These are phyloP conservation scores for Pediacus dermestoides DNA, from an alignment of 2,888 invertebrate species.

Conservation along the genomic window DNA sequence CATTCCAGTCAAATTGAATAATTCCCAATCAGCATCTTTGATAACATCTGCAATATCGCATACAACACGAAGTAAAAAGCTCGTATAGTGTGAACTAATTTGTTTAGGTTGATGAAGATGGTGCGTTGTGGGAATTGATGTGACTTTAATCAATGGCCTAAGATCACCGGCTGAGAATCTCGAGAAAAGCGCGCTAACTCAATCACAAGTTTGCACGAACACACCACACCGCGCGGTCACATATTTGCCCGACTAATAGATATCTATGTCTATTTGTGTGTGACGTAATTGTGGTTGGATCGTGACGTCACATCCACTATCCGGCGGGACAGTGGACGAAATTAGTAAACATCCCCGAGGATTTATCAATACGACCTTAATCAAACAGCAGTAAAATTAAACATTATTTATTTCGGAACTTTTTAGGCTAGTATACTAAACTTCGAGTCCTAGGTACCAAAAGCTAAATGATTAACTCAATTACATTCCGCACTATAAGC, in stretches of 20 bases:
- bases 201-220: slow-evolving; percentile 47
- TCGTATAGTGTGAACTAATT: too few species aligned
- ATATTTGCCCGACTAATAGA: slow-evolving; percentile 44
- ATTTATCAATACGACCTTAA: slow-evolving; percentile 22
- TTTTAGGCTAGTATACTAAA: too few species aligned
- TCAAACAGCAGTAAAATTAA: too few species aligned
- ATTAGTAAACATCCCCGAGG: slow-evolving; percentile 25
- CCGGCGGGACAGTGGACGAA: slow-evolving; percentile 16
- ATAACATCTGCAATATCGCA: too few species aligned
- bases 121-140: slow-evolving; percentile 41
- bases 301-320: slow-evolving; percentile 35
- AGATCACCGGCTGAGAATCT: slow-evolving; percentile 35
- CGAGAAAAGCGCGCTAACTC: slow-evolving; percentile 35
- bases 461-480: too few species aligned
- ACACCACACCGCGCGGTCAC: slow-evolving; percentile 40
- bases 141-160: slow-evolving; percentile 44
- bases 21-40: too few species aligned
- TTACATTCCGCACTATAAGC: too few species aligned
- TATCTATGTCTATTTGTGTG: slow-evolving; percentile 47
- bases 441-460: too few species aligned
- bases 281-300: slow-evolving; percentile 35
- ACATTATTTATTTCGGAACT: too few species aligned
- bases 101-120: slow-evolving; percentile 29
- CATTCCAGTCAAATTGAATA: too few species aligned
- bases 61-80: too few species aligned